A percentile compares a stretch with the other conserved stretches of the same genome.
phyloP scores from a whole-genome alignment of 2,888 invertebrate species.

The Petrolisthes manimaculis region DNA sequence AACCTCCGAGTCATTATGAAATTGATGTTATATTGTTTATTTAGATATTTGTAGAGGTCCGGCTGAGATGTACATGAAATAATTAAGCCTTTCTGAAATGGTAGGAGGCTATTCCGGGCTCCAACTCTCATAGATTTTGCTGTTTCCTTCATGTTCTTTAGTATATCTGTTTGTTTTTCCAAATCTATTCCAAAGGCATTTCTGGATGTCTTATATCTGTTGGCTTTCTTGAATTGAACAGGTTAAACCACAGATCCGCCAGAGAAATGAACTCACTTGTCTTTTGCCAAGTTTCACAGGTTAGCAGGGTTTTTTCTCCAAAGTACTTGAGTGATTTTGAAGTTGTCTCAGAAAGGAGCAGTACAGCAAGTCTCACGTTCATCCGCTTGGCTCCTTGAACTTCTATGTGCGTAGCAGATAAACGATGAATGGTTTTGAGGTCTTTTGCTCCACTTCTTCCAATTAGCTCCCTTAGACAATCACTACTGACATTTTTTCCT shows the following conservation, averaged over 20 bases:
- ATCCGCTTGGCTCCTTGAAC: neutral
- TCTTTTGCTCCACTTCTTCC: neutral
- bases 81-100: slow-evolving; percentile 26
- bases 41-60: neutral
- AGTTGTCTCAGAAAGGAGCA: slow-evolving; percentile 14
- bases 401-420: slow-evolving; percentile 23
- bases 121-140: slow-evolving; percentile 14
- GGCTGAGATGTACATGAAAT: slow-evolving; percentile 8
- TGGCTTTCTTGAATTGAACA: slow-evolving; percentile 25
- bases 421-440: slow-evolving; percentile 5
- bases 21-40: too few species aligned
- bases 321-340: slow-evolving; percentile 25
- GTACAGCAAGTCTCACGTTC: too few species aligned
- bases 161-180: neutral
- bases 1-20: too few species aligned
- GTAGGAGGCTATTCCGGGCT: neutral
- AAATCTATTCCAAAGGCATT: slow-evolving; percentile 9
- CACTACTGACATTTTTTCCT: too few species aligned
- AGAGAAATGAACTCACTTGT: slow-evolving; percentile 28
- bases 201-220: neutral
- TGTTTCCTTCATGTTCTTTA: neutral
- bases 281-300: slow-evolving; percentile 29
- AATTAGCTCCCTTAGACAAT: neutral
- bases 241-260: slow-evolving; percentile 27
- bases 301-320: slow-evolving; percentile 17